A percentile compares a stretch with the other conserved stretches of the same genome.
Evolutionary conservation across 2,888 invertebrate species (phyloP).

Genomic region (Sinelater perroti): DNA sequence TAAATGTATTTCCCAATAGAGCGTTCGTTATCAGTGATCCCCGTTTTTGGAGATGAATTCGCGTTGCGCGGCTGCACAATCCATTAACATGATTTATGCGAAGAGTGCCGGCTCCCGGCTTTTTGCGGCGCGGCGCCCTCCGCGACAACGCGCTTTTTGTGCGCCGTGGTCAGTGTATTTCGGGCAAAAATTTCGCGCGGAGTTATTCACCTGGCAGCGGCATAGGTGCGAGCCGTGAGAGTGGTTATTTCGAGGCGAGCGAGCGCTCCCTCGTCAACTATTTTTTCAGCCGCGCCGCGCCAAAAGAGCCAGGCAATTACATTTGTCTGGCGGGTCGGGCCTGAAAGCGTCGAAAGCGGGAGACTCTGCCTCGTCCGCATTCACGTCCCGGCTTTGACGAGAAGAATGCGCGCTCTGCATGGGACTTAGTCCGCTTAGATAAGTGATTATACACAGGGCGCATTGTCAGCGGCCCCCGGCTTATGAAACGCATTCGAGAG

Average conservation of each 20-base stretch:
- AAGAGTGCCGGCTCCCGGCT: no score
- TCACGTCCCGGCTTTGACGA: constrained; percentile 34
- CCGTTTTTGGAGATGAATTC: no score
- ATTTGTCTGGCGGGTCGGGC: constrained; percentile 19
- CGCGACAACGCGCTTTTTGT: no score
- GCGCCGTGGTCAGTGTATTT: no score
- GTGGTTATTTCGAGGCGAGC: constrained; percentile 12
- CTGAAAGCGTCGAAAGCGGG: constrained; percentile 22
- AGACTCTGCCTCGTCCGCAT: constrained; percentile 29
- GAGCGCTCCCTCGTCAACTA: constrained; percentile 6
- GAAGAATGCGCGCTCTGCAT: constrained; percentile 34
- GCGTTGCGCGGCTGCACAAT: no score
- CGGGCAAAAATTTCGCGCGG: no score
- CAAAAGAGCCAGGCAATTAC: constrained; percentile 26
- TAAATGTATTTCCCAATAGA: no score
- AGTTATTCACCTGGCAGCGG: no score
- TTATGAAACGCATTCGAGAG: constrained; percentile 47
- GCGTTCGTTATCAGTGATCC: no score
- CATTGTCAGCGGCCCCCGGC: constrained; percentile 46
- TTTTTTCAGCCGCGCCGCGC: constrained; percentile 10
- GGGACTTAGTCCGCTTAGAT: constrained; percentile 42
- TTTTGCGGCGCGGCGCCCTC: no score
- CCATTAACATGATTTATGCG: no score
- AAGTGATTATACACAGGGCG: constrained; percentile 48
- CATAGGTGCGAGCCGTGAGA: background rate